Conservation (phyloP, 2,888 invertebrate genomes). For the Dichetophora obliterata region DNA sequence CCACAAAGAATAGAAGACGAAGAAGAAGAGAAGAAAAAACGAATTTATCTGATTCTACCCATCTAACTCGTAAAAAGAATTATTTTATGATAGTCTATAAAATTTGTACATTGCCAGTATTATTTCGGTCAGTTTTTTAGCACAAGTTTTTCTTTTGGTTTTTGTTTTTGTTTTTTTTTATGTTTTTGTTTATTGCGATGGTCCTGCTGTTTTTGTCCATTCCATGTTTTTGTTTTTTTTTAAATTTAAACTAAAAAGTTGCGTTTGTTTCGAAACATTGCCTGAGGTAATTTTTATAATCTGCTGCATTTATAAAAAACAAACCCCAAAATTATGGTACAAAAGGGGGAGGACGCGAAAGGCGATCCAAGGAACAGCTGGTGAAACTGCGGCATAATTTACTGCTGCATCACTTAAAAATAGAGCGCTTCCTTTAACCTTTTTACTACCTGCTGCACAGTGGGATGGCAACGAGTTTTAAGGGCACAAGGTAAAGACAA, state of each 20-base stretch:
- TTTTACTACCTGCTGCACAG: too few species aligned
- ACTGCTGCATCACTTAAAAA: neutral
- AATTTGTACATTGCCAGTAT: slow-evolving; percentile 9
- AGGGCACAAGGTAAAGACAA: too few species aligned
- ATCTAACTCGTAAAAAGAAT: neutral
- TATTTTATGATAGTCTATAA: slow-evolving; percentile 19
- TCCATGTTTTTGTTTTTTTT: neutral
- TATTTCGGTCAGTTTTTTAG: neutral
- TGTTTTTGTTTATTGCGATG: neutral
- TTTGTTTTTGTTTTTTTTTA: neutral
- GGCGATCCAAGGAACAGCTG: neutral
- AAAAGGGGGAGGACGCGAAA: neutral
- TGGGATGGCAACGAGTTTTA: too few species aligned
- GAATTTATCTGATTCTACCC: too few species aligned
- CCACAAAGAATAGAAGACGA: neutral
- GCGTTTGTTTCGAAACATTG: neutral
- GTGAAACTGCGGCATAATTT: neutral
- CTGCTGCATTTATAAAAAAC: neutral
- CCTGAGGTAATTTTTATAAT: slow-evolving; percentile 8
- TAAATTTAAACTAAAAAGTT: neutral
- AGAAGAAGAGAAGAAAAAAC: neutral
- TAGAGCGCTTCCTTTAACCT: too few species aligned
- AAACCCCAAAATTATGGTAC: neutral
- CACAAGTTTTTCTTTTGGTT: neutral
- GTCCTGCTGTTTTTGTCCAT: neutral